Evolutionary conservation across 2,113 vertebrate species (phyloP), one percentile per base, ranked within the genome.

Genomic region (Pholis gunnellus): DNA sequence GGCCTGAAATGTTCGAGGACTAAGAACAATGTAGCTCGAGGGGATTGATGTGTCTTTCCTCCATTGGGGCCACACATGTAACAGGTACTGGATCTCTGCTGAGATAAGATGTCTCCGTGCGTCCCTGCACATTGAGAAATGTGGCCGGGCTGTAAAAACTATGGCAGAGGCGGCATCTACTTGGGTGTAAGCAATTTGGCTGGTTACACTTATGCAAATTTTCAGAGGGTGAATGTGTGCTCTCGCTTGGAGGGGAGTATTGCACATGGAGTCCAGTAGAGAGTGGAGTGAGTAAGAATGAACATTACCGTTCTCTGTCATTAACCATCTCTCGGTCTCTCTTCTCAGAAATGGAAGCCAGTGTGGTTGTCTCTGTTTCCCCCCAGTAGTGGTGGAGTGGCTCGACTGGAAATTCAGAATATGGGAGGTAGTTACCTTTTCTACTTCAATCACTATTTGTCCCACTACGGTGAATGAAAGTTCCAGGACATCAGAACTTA

Each of bases 281-380:
- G 9, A 15, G 56, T 25, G 6, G 8, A 52, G 50, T 52, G 25
- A 59, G 56, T 25, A 15, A 29, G 6, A 18, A 56, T 1, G 1
- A 78, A 2, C 25, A 7, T 57, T 1, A 54, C 2, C 1, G 17
- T 44, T 20, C 27, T 15, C 36, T 54, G 29, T 66, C 25, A 25
- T 56, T 67, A 27, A 56, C 27, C 15, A 34, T 56, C 9, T 44
- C 13, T 70, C 1, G 52, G 3, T 67, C 18, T 76, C 50, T 78
- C 7, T 20, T n/a, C 1, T 74, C 92, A 99, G 98, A 96, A 95
- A 74, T 99, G 98, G 98, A 98, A 96, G 94, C 95, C 95, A 29
- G 95, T 96, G 82, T 97, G 95, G 95, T 93, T 97, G 48, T 93
- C 95, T 71, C 94, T 99, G 83, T 96, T 96, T 75, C 95, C 96